A percentile compares a stretch with the other conserved stretches of the same genome.
phyloP scores from a whole-genome alignment of 2,113 vertebrate genomes.

The Hiodon alosoides region DNA sequence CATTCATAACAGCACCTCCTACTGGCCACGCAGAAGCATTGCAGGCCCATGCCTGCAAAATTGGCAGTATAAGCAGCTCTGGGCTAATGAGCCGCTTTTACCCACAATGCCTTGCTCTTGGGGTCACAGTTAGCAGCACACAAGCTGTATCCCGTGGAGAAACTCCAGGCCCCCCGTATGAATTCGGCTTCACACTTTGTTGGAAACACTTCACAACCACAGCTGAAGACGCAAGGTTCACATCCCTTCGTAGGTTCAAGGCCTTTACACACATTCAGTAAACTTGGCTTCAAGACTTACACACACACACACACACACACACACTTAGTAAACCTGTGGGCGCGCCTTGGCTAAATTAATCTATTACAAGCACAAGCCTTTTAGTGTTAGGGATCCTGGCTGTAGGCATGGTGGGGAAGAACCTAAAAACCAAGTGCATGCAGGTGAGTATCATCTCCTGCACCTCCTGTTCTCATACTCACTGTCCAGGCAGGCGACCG shows the following conservation, averaged over 20 bases:
- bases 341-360: no score
- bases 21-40: not conserved
- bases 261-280: no score
- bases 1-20: no score
- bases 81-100: not conserved
- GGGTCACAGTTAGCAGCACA: not conserved
- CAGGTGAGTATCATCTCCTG: not conserved
- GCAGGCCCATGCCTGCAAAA: not conserved
- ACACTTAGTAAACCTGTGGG: no score
- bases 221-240: no score
- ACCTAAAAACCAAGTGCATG: not conserved
- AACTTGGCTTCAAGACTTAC: not conserved
- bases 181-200: not conserved
- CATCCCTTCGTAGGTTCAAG: no score
- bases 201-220: not conserved
- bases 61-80: not conserved
- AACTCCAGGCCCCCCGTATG: no score
- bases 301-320: not conserved
- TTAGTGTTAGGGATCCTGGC: no score
- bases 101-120: not conserved
- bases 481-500: conserved; percentile 15
- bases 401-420: no score
- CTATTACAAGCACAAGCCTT: no score
- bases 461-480: conserved; percentile 13
- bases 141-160: not conserved